A percentile compares a stretch with the other conserved stretches of the same genome.
Evolutionary conservation across 1,140 invertebrate genomes (phyloP).

Genomic region (Thalassaphorura encarpata): DNA sequence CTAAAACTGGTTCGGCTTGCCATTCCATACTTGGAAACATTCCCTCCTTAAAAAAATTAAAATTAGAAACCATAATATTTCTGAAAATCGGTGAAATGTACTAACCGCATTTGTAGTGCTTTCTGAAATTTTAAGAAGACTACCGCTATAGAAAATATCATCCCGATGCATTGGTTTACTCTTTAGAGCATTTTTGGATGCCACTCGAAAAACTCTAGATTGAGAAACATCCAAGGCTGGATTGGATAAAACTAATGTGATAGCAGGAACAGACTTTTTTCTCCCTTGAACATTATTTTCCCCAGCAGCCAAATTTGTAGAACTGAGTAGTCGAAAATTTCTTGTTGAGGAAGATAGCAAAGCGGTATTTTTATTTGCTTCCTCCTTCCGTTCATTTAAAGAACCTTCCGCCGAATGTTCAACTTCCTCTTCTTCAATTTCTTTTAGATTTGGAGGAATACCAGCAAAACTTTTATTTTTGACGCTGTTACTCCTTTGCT

Average conservation of each 20-base stretch:
- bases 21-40: not conserved
- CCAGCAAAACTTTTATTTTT: not conserved
- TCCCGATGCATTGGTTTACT: conserved; percentile 63
- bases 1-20: not conserved
- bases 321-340: not conserved
- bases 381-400: not conserved
- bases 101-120: not conserved
- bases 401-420: not conserved
- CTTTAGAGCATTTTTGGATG: conserved; percentile 12
- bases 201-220: conserved; percentile 23
- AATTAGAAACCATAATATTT: too few relatives aligned
- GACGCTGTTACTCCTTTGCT: not conserved
- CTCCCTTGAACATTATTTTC: not conserved
- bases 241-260: conserved; percentile 1
- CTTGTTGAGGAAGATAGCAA: not conserved
- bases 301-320: not conserved
- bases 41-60: too few relatives aligned
- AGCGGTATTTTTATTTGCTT: not conserved
- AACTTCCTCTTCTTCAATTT: conserved; percentile 7
- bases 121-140: not conserved
- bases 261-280: not conserved
- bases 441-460: not conserved
- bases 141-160: conserved; percentile 78
- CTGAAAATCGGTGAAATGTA: too few relatives aligned
- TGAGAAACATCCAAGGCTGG: not conserved